phyloP scores from a whole-genome alignment of 2,888 invertebrate species.

The Malachius bipustulatus region DNA sequence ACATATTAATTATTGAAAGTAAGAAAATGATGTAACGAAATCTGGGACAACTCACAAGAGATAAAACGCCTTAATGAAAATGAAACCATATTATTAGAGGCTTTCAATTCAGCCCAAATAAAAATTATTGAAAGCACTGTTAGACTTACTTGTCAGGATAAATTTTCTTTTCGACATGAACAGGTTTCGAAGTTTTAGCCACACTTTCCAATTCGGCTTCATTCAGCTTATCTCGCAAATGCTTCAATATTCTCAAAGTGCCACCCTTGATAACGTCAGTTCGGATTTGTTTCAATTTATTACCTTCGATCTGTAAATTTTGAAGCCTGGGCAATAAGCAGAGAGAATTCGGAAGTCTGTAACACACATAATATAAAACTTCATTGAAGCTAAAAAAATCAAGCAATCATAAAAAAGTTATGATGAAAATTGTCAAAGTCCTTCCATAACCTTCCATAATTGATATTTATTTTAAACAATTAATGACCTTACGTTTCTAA shows the following conservation, averaged over 20 bases:
- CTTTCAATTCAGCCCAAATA: no score
- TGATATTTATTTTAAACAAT: no score
- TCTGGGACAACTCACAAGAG: no score
- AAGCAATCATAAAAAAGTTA: no score
- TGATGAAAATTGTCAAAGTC: no score
- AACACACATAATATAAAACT: constrained; percentile 17
- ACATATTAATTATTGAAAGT: no score
- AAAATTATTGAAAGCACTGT: no score
- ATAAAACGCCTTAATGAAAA: background rate
- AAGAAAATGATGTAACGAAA: no score
- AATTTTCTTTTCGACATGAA: constrained; percentile 15
- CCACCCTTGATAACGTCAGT: constrained; percentile 76
- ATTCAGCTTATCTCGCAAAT: constrained; percentile 50
- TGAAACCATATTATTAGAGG: no score
- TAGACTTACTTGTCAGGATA: constrained; percentile 25
- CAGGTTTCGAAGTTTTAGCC: constrained; percentile 14
- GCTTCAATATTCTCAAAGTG: constrained; percentile 69
- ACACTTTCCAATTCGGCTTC: constrained; percentile 23
- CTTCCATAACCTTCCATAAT: no score
- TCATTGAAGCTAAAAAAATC: background rate
- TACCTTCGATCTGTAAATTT: constrained; percentile 74
- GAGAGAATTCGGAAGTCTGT: constrained; percentile 55
- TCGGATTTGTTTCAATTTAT: constrained; percentile 68
- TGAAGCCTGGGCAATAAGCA: constrained; percentile 65
- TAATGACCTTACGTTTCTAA: constrained; percentile 37